Evolutionary conservation across 2,888 invertebrate genomes (phyloP), one percentile per base, ranked within the genome.

Genomic region (Kryphioiulus occultus): DNA sequence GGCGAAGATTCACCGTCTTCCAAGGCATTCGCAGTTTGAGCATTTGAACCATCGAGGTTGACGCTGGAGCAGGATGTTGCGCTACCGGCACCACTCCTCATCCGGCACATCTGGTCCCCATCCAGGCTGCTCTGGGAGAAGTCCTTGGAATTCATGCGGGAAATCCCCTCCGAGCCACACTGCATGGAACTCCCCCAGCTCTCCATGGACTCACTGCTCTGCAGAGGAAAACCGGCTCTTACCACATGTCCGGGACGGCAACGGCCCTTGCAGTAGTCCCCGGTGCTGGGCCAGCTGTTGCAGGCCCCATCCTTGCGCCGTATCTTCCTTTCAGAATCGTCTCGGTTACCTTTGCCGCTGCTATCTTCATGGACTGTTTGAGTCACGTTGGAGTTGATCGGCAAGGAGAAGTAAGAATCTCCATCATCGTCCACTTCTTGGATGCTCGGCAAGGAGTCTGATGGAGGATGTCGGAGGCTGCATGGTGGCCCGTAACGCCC

Each of bases 391-490:
- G 32, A 35, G 86, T 68, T 68, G 78, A 35, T 19, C 26, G 87
- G 83, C 19, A 84, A 15, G 59, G 87, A 87, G 19, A 68, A 39
- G 42, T n/a, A 86, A 12, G 87, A 83, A 22, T 86, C 68, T 3
- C 82, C 94, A 90, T 95, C 95, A 91, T 95, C 95, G 90, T 95
- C 95, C 90, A 95, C 92, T 91, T 95, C 95, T 90, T 95, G 94
- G 90, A 95, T 95, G 91, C 95, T 95, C 0, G 95, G 95, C 90
- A 95, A 92, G 0, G 89, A 89, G 35, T 88, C 89, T 0, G 53
- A 86, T 22, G 88, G 44, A 7, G 19, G 30, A 12, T 47, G 83
- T 1, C 82, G 83, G 19, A 82, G 82, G 32, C 85, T 42, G 53
- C 32, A 68, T 4, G 26, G 59, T 7, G 68, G 68, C 15, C 19